Evolutionary conservation across 2,113 vertebrate species (phyloP), one percentile per base, ranked within the genome.

Genomic region (Etia nguti): DNA sequence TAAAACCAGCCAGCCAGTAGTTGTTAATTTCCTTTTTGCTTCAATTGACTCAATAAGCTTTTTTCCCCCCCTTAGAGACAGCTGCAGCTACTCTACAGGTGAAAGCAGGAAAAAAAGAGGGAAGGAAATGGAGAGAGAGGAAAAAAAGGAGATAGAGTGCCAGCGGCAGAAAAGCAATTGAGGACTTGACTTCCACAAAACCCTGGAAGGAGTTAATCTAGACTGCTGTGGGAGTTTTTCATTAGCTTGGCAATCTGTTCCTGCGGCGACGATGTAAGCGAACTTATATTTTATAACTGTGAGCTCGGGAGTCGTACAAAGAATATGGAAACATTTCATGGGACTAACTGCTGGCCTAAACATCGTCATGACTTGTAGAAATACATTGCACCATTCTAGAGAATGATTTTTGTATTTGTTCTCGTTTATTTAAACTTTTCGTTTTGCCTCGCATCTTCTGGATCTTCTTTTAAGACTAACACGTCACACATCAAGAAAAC

Each of bases 21-120:
- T 83, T 88, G 91, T 95, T 95, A 92, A 94, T 95, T 95, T 95
- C 92, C 93, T 91, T 81, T 89, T 90, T 89, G 89, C 92, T 93
- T 92, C 87, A 85, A 92, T 90, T 91, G 90, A 90, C 89, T 92
- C 92, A 89, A 87, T 95, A 90, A 88, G 89, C 65, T 57, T 82
- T 81, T 15, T 60, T 52, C 11, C 15, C 73, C 80, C 89, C 91
- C 88, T 87, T 31, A 43, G 83, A 93, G 92, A 82, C 77, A 65
- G 83, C 86, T 87, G 87, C 82, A 46, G 88, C 87, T 77, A 83
- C 88, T 93, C 88, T 86, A 91, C 88, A 94, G 93, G 93, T 93
- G 91, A 94, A 90, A 85, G 48, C 82, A 86, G 85, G 29, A 52
- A 34, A 54, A 59, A 86, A 50, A 68, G 62, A 87, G 43, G 60